These are phyloP conservation scores for Gymnopithys bicolor DNA, from an alignment of 2,797 vertebrate species.

Conservation along the genomic window DNA sequence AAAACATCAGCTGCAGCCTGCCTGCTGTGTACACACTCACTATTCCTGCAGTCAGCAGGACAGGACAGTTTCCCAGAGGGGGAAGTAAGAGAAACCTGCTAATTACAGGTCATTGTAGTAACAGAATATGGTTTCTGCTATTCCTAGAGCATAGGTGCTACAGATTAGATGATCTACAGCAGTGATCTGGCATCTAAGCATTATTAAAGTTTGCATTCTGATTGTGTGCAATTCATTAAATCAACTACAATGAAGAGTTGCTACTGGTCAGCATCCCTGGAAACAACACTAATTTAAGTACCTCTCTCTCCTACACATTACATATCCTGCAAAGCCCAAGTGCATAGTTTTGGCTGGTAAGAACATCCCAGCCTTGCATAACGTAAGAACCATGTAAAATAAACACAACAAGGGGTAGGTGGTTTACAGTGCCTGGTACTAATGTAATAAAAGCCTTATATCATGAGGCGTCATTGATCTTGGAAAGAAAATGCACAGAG, in stretches of 20 bases:
- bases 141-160: background rate
- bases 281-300: background rate
- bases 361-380: background rate
- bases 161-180: background rate
- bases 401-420: background rate
- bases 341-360: background rate
- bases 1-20: background rate
- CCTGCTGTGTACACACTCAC: background rate
- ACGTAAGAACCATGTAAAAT: background rate
- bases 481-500: background rate
- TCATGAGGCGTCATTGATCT: background rate
- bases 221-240: constrained; percentile 20
- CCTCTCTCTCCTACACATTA: background rate
- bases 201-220: background rate
- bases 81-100: background rate
- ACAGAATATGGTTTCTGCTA: background rate
- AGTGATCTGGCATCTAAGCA: background rate
- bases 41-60: background rate
- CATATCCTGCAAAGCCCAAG: background rate
- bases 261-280: background rate
- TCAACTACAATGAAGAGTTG: background rate
- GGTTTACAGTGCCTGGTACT: background rate
- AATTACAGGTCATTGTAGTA: background rate
- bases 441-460: background rate
- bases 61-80: background rate